Evolutionary conservation across 2,888 invertebrate genomes (phyloP).

Genomic region (Sericinus montela): DNA sequence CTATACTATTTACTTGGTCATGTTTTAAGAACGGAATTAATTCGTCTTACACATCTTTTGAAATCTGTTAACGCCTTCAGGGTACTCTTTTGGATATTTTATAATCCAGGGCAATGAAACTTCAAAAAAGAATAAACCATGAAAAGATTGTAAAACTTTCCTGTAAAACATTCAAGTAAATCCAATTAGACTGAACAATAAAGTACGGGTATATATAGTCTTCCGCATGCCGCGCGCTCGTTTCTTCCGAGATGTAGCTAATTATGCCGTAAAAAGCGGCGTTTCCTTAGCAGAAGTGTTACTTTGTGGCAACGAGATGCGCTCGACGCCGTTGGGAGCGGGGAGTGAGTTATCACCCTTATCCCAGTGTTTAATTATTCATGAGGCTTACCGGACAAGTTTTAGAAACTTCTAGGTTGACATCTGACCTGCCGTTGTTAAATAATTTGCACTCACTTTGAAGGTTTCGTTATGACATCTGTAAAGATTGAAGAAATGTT

Average conservation of each 20-base stretch:
- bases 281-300: constrained; percentile 55
- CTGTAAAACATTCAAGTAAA: constrained; percentile 33
- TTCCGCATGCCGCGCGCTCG: constrained; percentile 35
- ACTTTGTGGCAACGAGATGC: constrained; percentile 45
- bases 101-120: constrained; percentile 4
- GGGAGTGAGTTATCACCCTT: constrained; percentile 61
- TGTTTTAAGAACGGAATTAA: no score
- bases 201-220: constrained; percentile 34
- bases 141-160: constrained; percentile 18
- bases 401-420: constrained; percentile 50
- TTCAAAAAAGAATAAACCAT: constrained; percentile 18
- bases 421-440: constrained; percentile 60
- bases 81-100: no score
- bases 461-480: constrained; percentile 5
- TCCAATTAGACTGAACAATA: constrained; percentile 46
- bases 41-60: no score
- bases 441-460: constrained; percentile 64
- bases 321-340: constrained; percentile 22
- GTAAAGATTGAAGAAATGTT: background rate
- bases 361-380: constrained; percentile 69
- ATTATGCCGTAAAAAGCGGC: constrained; percentile 66
- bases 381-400: constrained; percentile 56
- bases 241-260: constrained; percentile 53
- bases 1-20: no score
- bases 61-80: no score